These are phyloP conservation scores for Grus americana DNA, from an alignment of 2,113 vertebrate genomes.

Conservation along the genomic window DNA sequence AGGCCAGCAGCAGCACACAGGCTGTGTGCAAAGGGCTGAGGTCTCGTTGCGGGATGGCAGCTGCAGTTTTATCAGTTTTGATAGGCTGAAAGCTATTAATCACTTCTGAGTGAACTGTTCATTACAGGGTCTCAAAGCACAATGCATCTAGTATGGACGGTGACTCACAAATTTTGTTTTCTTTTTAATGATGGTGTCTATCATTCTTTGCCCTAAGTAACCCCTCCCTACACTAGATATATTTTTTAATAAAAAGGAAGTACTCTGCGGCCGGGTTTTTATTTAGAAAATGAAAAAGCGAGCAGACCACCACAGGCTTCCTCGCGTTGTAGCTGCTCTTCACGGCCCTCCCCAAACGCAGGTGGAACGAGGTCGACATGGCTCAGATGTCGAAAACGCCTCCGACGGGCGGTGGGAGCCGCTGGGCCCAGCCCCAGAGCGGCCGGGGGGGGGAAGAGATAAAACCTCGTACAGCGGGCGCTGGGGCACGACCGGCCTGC, in stretches of 20 bases:
- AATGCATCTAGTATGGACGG: neutral
- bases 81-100: rapidly evolving
- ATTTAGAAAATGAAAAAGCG: neutral
- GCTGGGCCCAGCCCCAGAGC: neutral
- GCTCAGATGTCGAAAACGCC: rapidly evolving
- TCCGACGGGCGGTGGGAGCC: rapidly evolving
- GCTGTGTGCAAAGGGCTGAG: rapidly evolving
- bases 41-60: neutral
- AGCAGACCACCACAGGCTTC: rapidly evolving
- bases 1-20: no score
- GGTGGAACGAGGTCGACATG: rapidly evolving
- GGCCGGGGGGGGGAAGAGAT: no score
- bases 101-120: rapidly evolving
- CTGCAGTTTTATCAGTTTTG: neutral
- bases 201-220: no score
- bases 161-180: no score
- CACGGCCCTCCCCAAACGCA: rapidly evolving
- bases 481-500: no score
- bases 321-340: rapidly evolving
- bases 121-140: neutral
- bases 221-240: no score
- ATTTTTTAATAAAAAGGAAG: neutral
- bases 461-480: no score
- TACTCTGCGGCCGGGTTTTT: neutral
- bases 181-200: neutral